Evolutionary conservation across 2,113 vertebrate species (phyloP), one percentile per base, ranked within the genome.

Genomic region (Rallus limicola): DNA sequence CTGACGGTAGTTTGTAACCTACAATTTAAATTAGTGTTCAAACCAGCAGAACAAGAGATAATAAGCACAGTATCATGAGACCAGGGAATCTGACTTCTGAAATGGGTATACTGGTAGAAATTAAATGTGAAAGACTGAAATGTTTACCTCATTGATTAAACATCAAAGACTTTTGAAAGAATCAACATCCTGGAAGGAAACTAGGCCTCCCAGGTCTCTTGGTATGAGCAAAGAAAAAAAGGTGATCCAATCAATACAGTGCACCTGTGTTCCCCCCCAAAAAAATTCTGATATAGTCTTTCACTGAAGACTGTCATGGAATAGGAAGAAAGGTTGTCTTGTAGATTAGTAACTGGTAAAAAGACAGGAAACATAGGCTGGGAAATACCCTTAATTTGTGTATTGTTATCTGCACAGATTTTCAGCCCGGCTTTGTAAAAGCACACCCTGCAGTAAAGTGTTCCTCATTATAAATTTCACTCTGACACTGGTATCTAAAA

Each of bases 241-340:
- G 19, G 6, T n/a, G n/a, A 40, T 4, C 20, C 21, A 36, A 55
- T 40, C 36, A 26, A 29, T 31, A 29, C 0, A 38, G 24, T 2
- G 4, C 6, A 69, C 10, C 29, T 46, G 6, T 24, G 1, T 11
- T 16, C 10, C 11, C 16, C 36, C 26, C 4, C 0, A 0, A 2
- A 38, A 46, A 33, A 19, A 5, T 1, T 10, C 11, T 25, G 17
- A 20, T 13, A 11, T 0, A 34, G 26, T 10, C 44, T 70, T 72
- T 48, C 13, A 9, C 0, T 40, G 19, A 50, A 59, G 6, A 52
- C 21, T 50, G 4, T 4, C 11, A 16, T 1, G 24, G 33, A 87
- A 59, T 6, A 60, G 29, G 33, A 75, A 64, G 5, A 63, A 52
- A 93, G 10, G 19, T 33, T 16, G 11, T 60, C 17, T 14, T 38